These are phyloP conservation scores for Rana temporaria DNA, from an alignment of 2,113 vertebrate genomes.

Conservation along the genomic window DNA sequence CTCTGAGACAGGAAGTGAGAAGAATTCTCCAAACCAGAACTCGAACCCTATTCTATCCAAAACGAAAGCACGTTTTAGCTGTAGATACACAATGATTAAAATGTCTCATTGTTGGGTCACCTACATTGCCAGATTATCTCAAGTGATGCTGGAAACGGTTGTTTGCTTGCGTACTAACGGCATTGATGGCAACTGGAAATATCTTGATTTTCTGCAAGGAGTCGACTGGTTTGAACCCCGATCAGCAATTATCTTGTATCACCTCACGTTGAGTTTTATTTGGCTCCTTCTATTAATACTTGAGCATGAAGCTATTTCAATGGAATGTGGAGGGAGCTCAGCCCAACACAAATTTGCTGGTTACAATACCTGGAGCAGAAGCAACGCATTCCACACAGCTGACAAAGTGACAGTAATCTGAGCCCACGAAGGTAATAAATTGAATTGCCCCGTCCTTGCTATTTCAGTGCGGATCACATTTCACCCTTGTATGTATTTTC, in stretches of 20 bases:
- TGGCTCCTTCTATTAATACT: conserved; percentile 70
- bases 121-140: no score
- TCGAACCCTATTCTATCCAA: no score
- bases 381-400: conserved; percentile 79
- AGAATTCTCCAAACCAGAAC: no score
- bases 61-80: no score
- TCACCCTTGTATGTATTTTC: conserved; percentile 66
- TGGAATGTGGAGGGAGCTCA: conserved; percentile 77
- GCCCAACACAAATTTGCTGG: conserved; percentile 78
- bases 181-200: no score
- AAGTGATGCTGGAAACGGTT: no score
- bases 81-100: no score
- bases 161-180: no score
- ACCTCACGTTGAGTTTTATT: not conserved
- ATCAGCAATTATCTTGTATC: not conserved
- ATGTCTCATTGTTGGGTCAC: no score
- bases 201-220: not conserved
- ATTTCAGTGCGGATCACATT: conserved; percentile 67
- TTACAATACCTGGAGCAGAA: conserved; percentile 74
- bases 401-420: conserved; percentile 84
- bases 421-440: conserved; percentile 78
- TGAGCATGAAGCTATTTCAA: conserved; percentile 73
- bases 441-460: conserved; percentile 71
- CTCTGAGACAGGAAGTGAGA: no score
- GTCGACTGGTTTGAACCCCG: no score